These are phyloP conservation scores for Sander vitreus DNA, from an alignment of 2,113 vertebrate genomes.

Conservation along the genomic window DNA sequence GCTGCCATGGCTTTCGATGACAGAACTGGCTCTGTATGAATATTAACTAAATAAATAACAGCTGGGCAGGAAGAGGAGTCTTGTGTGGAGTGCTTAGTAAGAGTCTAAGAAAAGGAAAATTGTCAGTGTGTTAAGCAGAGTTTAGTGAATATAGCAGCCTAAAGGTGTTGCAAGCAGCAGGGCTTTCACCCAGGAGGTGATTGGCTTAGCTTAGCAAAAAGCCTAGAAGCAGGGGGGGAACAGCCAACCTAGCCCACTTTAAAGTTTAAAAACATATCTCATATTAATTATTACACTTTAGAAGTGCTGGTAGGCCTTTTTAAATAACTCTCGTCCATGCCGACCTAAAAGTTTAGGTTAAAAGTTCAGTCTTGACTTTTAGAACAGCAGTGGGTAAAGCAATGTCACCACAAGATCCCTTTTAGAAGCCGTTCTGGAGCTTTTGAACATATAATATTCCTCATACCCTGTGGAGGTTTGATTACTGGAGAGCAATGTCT, in stretches of 20 bases:
- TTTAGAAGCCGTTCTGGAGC: not conserved
- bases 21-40: not conserved
- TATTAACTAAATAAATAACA: not conserved
- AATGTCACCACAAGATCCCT: not conserved
- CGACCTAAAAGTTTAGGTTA: too few relatives aligned
- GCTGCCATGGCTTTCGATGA: not conserved
- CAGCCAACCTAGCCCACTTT: not conserved
- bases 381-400: not conserved
- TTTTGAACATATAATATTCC: not conserved
- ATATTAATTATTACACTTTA: not conserved
- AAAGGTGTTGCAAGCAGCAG: not conserved
- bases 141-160: not conserved
- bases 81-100: not conserved
- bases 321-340: too few relatives aligned
- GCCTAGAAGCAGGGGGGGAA: too few relatives aligned
- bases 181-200: not conserved
- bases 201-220: not conserved
- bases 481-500: not conserved
- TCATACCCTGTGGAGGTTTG: not conserved
- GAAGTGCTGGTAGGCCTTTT: not conserved
- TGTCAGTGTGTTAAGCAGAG: not conserved
- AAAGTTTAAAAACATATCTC: not conserved
- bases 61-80: constrained; percentile 8
- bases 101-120: not conserved
- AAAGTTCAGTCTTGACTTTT: too few relatives aligned